Evolutionary conservation across 2,797 vertebrate genomes (phyloP).

Genomic region (Xenopus petersii): DNA sequence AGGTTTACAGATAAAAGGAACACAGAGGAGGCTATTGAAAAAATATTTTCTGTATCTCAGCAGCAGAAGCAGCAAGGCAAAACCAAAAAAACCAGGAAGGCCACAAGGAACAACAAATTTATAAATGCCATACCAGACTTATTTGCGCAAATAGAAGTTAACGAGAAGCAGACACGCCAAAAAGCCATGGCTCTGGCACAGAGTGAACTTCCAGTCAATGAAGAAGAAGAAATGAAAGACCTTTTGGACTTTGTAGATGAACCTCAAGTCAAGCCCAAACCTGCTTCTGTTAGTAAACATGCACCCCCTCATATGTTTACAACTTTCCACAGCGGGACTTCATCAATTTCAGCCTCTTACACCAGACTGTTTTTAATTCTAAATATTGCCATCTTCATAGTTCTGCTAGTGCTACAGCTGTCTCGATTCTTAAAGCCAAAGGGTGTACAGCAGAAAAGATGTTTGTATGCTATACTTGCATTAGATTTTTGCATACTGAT

Average conservation of each 20-base stretch:
- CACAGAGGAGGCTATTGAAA: slow-evolving; percentile 81
- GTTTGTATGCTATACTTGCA: slow-evolving; percentile 86
- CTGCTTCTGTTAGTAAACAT: slow-evolving; percentile 63
- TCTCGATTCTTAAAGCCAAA: slow-evolving; percentile 84
- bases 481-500: slow-evolving; percentile 89
- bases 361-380: slow-evolving; percentile 88
- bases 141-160: slow-evolving; percentile 91
- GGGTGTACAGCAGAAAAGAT: slow-evolving; percentile 85
- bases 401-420: slow-evolving; percentile 85
- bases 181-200: slow-evolving; percentile 79
- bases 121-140: slow-evolving; percentile 83
- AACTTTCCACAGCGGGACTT: slow-evolving; percentile 64
- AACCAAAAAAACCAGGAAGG: slow-evolving; percentile 72
- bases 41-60: slow-evolving; percentile 83
- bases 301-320: slow-evolving; percentile 72
- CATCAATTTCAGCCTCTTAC: slow-evolving; percentile 76
- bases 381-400: slow-evolving; percentile 90
- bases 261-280: slow-evolving; percentile 71
- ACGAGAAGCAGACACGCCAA: slow-evolving; percentile 83
- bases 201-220: slow-evolving; percentile 83
- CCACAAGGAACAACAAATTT: slow-evolving; percentile 75
- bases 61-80: slow-evolving; percentile 71
- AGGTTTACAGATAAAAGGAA: slow-evolving; percentile 89
- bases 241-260: slow-evolving; percentile 84
- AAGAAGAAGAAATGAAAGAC: slow-evolving; percentile 81